Evolutionary conservation across 1,140 invertebrate genomes (phyloP).

Genomic region (Drosophila truncata): DNA sequence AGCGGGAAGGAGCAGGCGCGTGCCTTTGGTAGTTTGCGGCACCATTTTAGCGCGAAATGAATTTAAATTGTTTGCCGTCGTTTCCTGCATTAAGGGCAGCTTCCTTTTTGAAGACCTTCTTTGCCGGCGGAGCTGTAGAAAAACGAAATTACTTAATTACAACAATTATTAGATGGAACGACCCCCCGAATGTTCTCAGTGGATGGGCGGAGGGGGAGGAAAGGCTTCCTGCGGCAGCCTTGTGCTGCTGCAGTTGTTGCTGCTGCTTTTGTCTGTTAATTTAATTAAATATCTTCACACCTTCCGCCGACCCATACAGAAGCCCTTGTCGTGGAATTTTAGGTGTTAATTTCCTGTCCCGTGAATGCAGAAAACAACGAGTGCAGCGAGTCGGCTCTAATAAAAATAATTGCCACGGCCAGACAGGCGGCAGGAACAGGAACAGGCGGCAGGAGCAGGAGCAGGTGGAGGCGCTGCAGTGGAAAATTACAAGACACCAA

Average conservation of each 20-base stretch:
- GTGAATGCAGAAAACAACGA: constrained; percentile 46
- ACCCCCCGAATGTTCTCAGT: constrained; percentile 49
- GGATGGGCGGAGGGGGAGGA: not conserved
- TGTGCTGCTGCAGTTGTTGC: constrained; percentile 32
- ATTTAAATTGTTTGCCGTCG: constrained; percentile 80
- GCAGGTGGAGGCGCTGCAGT: constrained; percentile 2
- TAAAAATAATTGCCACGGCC: constrained; percentile 74
- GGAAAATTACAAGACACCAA: constrained; percentile 69
- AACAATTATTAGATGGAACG: constrained; percentile 79
- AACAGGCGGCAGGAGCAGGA: not conserved
- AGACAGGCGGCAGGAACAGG: constrained; percentile 11
- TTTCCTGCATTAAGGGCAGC: constrained; percentile 74
- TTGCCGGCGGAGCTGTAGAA: constrained; percentile 20
- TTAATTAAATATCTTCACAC: constrained; percentile 85
- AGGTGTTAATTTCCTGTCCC: constrained; percentile 78
- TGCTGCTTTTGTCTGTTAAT: constrained; percentile 72
- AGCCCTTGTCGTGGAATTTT: constrained; percentile 47
- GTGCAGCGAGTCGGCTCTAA: constrained; percentile 55
- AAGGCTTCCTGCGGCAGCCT: constrained; percentile 37
- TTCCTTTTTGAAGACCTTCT: constrained; percentile 56
- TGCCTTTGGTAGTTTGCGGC: constrained; percentile 78
- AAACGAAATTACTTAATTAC: constrained; percentile 82
- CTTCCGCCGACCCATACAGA: constrained; percentile 63
- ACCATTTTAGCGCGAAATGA: constrained; percentile 79
- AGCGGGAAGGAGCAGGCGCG: constrained; percentile 3